Conservation (phyloP, 2,888 invertebrate genomes). For the Nemapogon koenigi region DNA sequence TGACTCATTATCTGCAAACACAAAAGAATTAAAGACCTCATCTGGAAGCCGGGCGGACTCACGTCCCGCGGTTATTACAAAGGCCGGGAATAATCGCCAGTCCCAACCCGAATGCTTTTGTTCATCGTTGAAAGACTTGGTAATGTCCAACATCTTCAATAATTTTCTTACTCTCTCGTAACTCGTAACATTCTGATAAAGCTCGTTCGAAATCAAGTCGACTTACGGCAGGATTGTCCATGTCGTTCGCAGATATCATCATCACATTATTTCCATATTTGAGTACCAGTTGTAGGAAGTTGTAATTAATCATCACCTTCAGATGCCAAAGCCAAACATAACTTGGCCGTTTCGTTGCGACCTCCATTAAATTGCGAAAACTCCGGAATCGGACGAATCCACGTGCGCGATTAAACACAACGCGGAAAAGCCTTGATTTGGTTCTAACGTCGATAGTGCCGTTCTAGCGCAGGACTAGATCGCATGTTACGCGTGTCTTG, state of each 20-base stretch:
- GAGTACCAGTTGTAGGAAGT: slow-evolving; percentile 29
- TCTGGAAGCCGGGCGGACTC: slow-evolving; percentile 24
- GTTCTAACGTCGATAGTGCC: slow-evolving; percentile 21
- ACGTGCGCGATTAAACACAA: slow-evolving; percentile 23
- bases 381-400: slow-evolving; percentile 34
- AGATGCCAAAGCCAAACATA: slow-evolving; percentile 22
- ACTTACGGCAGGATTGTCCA: slow-evolving; percentile 1
- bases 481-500: slow-evolving; percentile 17
- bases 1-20: slow-evolving; percentile 35
- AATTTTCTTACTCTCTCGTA: slow-evolving; percentile 32
- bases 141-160: slow-evolving; percentile 49
- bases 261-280: slow-evolving; percentile 4
- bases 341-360: slow-evolving; percentile 15
- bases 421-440: slow-evolving; percentile 30
- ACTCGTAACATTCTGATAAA: slow-evolving; percentile 13
- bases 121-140: slow-evolving; percentile 34
- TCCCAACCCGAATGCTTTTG: slow-evolving; percentile 27
- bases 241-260: not conserved
- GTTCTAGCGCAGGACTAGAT: slow-evolving; percentile 5
- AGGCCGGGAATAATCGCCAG: slow-evolving; percentile 25
- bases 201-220: slow-evolving; percentile 4
- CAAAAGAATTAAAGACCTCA: slow-evolving; percentile 35
- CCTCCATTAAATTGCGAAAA: slow-evolving; percentile 41
- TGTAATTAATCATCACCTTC: slow-evolving; percentile 40
- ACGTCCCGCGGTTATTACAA: slow-evolving; percentile 21